Conservation (phyloP, 2,888 invertebrate species). For the Tachystola acroxantha region DNA sequence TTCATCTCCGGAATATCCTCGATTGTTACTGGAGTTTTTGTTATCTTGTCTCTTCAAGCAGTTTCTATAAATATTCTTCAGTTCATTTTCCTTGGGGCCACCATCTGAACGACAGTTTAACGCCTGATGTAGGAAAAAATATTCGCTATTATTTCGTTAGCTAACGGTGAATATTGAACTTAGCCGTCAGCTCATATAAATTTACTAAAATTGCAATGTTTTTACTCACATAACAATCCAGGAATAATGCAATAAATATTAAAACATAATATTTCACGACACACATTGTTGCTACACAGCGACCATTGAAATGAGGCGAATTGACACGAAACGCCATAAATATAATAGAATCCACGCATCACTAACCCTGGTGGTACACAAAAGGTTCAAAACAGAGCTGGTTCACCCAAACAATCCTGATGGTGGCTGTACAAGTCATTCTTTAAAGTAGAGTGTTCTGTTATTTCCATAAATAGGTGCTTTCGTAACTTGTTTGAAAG, state of each 20-base stretch:
- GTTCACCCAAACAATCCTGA: slow-evolving; percentile 1
- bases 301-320: slow-evolving; percentile 26
- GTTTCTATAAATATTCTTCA: slow-evolving; percentile 75
- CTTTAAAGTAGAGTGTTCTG: neutral
- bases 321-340: slow-evolving; percentile 20
- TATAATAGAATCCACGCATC: slow-evolving; percentile 44
- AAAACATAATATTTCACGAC: slow-evolving; percentile 30
- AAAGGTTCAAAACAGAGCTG: slow-evolving; percentile 17
- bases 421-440: neutral
- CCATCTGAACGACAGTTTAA: slow-evolving; percentile 79
- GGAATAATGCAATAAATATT: slow-evolving; percentile 32
- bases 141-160: no score
- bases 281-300: slow-evolving; percentile 36
- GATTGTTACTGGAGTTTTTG: slow-evolving; percentile 35
- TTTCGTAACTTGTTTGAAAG: no score
- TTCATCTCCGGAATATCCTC: slow-evolving; percentile 32
- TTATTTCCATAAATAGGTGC: no score
- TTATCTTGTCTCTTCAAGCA: slow-evolving; percentile 72
- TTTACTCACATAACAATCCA: slow-evolving; percentile 42
- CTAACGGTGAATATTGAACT: no score
- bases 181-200: no score
- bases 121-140: slow-evolving; percentile 48
- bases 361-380: slow-evolving; percentile 20
- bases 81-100: slow-evolving; percentile 76
- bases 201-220: no score